phyloP scores from a whole-genome alignment of 2,113 vertebrate genomes.

The Nyctibius bracteatus region DNA sequence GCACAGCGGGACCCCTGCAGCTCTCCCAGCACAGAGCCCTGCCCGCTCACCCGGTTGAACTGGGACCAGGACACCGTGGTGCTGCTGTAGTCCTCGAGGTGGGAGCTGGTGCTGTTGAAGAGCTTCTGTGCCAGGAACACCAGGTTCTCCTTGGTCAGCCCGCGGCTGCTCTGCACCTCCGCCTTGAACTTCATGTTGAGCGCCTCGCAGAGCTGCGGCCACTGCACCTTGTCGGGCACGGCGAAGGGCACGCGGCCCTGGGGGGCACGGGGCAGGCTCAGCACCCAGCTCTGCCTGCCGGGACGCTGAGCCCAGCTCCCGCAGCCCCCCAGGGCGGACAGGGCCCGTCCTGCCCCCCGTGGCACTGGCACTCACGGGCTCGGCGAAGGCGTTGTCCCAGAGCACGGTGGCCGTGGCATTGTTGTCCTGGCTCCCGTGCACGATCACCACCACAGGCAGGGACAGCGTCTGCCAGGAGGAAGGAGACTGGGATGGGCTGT shows the following conservation, averaged over 20 bases:
- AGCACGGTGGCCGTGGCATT: constrained; percentile 95
- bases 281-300: neutral
- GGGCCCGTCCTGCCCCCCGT: neutral
- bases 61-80: constrained; percentile 97
- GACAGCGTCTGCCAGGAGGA: constrained; percentile 83
- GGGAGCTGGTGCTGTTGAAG: constrained; percentile 87
- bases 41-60: constrained; percentile 86
- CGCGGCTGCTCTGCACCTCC: constrained; percentile 91
- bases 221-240: constrained; percentile 88
- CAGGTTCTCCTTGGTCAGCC: constrained; percentile 92
- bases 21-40: neutral
- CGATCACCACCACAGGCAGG: constrained; percentile 95
- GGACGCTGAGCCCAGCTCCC: neutral
- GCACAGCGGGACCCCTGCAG: fast-evolving
- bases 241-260: constrained; percentile 91
- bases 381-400: constrained; percentile 98
- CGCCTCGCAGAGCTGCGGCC: constrained; percentile 84
- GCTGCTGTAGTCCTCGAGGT: constrained; percentile 87
- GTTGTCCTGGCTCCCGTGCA: constrained; percentile 97
- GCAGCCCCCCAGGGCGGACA: fast-evolving
- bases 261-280: neutral
- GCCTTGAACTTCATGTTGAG: constrained; percentile 98
- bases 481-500: neutral
- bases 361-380: constrained; percentile 78
- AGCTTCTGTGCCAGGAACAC: constrained; percentile 95